Conservation (phyloP, 2,888 invertebrate species). For the Pachliopta kotzebuea region DNA sequence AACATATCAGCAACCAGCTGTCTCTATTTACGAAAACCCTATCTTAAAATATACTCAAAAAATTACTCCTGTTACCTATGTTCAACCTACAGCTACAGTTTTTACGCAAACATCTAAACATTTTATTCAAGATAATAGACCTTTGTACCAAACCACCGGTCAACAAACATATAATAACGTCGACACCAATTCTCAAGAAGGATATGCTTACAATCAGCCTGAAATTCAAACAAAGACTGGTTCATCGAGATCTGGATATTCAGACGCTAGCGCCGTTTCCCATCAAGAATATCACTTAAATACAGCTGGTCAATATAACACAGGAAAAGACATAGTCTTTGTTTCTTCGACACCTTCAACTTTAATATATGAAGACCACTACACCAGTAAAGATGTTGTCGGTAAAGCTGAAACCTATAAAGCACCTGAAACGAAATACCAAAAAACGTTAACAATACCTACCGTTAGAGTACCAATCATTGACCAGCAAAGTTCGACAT, state of each 20-base stretch:
- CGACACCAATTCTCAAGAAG: slow-evolving; percentile 44
- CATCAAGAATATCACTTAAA: slow-evolving; percentile 64
- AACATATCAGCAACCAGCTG: slow-evolving; percentile 60
- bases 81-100: slow-evolving; percentile 54
- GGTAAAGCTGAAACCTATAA: slow-evolving; percentile 49
- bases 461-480: slow-evolving; percentile 49
- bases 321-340: slow-evolving; percentile 52
- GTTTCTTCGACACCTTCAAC: slow-evolving; percentile 66
- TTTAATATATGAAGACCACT: slow-evolving; percentile 65
- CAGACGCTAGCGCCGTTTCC: slow-evolving; percentile 66
- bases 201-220: slow-evolving; percentile 62
- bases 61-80: slow-evolving; percentile 55
- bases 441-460: slow-evolving; percentile 52
- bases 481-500: slow-evolving; percentile 48
- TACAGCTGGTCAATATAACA: slow-evolving; percentile 44
- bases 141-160: slow-evolving; percentile 45
- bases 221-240: slow-evolving; percentile 64
- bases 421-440: slow-evolving; percentile 53
- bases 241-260: slow-evolving; percentile 51
- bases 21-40: slow-evolving; percentile 65
- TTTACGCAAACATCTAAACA: slow-evolving; percentile 60
- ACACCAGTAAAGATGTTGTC: slow-evolving; percentile 54
- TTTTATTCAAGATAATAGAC: slow-evolving; percentile 51
- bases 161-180: slow-evolving; percentile 46
- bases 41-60: slow-evolving; percentile 59